These are phyloP conservation scores for Cyclura pinguis DNA, from an alignment of 2,797 vertebrate genomes.

Conservation along the genomic window DNA sequence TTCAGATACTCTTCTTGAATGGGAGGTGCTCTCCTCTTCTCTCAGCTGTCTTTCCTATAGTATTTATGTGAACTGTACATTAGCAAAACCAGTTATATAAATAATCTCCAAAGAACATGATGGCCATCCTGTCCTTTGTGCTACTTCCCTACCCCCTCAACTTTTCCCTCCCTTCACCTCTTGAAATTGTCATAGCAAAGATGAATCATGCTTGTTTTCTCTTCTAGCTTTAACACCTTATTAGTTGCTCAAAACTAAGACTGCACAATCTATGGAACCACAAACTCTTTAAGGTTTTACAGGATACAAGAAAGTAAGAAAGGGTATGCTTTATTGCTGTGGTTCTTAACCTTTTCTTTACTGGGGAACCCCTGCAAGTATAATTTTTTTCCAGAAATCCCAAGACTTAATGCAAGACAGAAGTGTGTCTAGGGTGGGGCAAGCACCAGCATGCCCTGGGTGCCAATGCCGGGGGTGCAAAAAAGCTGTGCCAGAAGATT, in stretches of 20 bases:
- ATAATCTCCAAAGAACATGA: not conserved
- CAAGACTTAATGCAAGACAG: too few relatives aligned
- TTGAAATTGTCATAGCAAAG: not conserved
- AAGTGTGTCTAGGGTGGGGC: too few relatives aligned
- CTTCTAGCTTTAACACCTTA: not conserved
- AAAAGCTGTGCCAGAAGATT: too few relatives aligned
- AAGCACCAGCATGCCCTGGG: too few relatives aligned
- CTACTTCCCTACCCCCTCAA: not conserved
- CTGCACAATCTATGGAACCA: not conserved
- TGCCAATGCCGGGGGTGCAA: too few relatives aligned
- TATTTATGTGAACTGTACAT: slow-evolving; percentile 9
- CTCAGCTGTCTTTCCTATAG: slow-evolving; percentile 53
- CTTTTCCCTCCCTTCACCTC: too few relatives aligned
- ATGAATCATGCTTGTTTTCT: not conserved
- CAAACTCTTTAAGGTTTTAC: not conserved
- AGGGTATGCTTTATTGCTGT: not conserved
- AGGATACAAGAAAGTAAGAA: not conserved
- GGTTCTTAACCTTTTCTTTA: too few relatives aligned
- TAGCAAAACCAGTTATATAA: not conserved
- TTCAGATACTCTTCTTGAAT: slow-evolving; percentile 58
- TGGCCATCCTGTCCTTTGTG: not conserved
- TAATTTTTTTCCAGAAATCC: too few relatives aligned
- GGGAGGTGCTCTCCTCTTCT: slow-evolving; percentile 49
- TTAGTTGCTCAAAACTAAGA: not conserved
- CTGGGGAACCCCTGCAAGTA: too few relatives aligned